phyloP scores from a whole-genome alignment of 2,113 vertebrate genomes.

The Shinisaurus crocodilurus region DNA sequence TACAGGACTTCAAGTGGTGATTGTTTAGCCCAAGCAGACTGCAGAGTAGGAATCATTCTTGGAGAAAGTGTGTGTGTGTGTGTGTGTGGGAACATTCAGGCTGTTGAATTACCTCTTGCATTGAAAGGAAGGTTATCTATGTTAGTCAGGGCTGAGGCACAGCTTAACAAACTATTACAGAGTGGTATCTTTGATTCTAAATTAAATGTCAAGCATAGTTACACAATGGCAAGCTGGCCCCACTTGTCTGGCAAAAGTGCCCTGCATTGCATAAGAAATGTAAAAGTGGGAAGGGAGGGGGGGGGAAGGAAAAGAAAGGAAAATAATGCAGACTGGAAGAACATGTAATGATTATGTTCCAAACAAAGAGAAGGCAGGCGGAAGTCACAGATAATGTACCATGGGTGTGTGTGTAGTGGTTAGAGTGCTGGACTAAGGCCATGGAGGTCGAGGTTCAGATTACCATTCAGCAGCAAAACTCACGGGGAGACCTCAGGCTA shows the following conservation, averaged over 20 bases:
- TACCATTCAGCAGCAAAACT: not conserved
- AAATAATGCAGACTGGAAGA: not conserved
- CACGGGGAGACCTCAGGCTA: no score
- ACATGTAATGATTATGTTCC: not conserved
- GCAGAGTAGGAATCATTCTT: slow-evolving; percentile 33
- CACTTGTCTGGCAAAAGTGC: slow-evolving; percentile 49
- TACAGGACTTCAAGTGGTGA: slow-evolving; percentile 18
- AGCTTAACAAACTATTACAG: slow-evolving; percentile 66
- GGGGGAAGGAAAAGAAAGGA: not conserved
- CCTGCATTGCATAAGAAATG: slow-evolving; percentile 42
- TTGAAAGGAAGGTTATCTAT: slow-evolving; percentile 50
- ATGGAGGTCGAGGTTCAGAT: not conserved
- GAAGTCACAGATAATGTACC: not conserved
- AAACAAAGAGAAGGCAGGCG: not conserved
- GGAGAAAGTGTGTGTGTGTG: not conserved
- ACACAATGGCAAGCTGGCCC: slow-evolving; percentile 56
- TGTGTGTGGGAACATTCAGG: not conserved
- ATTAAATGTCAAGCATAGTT: slow-evolving; percentile 75
- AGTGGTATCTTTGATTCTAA: slow-evolving; percentile 69
- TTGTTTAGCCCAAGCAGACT: slow-evolving; percentile 34
- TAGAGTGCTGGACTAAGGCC: not conserved
- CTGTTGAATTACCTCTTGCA: slow-evolving; percentile 37
- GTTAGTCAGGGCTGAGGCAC: slow-evolving; percentile 34
- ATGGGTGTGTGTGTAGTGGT: not conserved
- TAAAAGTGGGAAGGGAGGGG: not conserved